phyloP scores from a whole-genome alignment of 2,113 vertebrate genomes.

The Dicentrarchus labrax region DNA sequence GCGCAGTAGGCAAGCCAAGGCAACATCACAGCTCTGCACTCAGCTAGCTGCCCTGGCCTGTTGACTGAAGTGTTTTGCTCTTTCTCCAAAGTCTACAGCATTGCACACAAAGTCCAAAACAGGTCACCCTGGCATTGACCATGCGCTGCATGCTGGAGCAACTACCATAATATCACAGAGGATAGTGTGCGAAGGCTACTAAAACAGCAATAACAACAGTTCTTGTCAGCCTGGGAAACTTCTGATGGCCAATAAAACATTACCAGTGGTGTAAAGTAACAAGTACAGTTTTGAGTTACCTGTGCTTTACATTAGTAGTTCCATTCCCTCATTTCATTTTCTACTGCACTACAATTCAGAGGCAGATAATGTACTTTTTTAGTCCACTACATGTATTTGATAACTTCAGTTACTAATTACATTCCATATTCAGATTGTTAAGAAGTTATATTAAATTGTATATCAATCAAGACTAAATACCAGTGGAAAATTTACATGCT shows the following conservation, averaged over 20 bases:
- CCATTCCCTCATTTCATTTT: not conserved
- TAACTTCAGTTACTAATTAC: no score
- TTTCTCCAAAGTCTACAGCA: constrained; percentile 12
- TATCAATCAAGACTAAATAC: no score
- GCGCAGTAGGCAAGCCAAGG: constrained; percentile 46
- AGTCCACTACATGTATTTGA: not conserved
- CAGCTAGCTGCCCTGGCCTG: constrained; percentile 34
- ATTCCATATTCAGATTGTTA: not conserved
- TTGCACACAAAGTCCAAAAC: constrained; percentile 20
- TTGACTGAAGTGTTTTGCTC: constrained; percentile 50
- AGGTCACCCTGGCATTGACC: constrained; percentile 9
- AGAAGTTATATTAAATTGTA: no score
- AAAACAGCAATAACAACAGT: not conserved
- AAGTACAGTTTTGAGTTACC: not conserved
- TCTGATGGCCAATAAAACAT: constrained; percentile 11
- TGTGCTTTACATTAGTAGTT: not conserved
- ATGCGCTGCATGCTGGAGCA: constrained; percentile 1
- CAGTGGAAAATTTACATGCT: no score
- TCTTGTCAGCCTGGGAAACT: not conserved
- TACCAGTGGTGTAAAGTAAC: not conserved
- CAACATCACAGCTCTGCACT: constrained; percentile 42
- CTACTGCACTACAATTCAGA: not conserved
- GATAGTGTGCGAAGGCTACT: not conserved
- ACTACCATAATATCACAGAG: constrained; percentile 3
- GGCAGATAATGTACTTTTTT: not conserved